phyloP scores from a whole-genome alignment of 2,888 invertebrate genomes.

The Hirtodrosophila trivittata region DNA sequence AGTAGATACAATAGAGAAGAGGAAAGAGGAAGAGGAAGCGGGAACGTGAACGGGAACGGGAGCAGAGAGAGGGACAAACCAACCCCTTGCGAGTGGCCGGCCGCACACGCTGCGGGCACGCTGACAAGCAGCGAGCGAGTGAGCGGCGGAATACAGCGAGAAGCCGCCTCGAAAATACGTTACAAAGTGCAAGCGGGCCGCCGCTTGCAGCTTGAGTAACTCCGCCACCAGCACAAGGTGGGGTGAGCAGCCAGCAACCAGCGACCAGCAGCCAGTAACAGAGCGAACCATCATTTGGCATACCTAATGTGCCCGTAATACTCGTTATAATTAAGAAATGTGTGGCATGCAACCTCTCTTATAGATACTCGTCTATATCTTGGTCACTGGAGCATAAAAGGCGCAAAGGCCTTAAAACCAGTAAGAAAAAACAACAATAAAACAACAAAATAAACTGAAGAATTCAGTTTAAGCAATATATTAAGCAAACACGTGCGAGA shows the following conservation, averaged over 20 bases:
- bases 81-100: slow-evolving; percentile 65
- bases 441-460: slow-evolving; percentile 16
- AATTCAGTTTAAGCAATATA: slow-evolving; percentile 45
- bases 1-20: slow-evolving; percentile 15
- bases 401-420: slow-evolving; percentile 24
- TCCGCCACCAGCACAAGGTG: slow-evolving; percentile 38
- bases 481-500: slow-evolving; percentile 64
- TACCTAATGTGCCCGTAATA: slow-evolving; percentile 39
- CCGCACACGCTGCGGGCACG: slow-evolving; percentile 64
- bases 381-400: slow-evolving; percentile 70
- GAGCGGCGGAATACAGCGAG: no score
- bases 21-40: slow-evolving; percentile 9
- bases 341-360: slow-evolving; percentile 55
- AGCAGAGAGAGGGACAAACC: slow-evolving; percentile 28
- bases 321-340: slow-evolving; percentile 74
- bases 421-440: slow-evolving; percentile 11
- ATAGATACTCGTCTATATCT: slow-evolving; percentile 10
- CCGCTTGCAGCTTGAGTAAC: slow-evolving; percentile 69
- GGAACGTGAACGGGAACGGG: slow-evolving; percentile 4
- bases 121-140: no score
- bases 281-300: slow-evolving; percentile 9
- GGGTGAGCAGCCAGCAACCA: slow-evolving; percentile 14
- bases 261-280: background rate
- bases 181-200: slow-evolving; percentile 65
- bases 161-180: no score